These are phyloP conservation scores for Lasioglossum vierecki DNA, from an alignment of 2,888 invertebrate species.

Conservation along the genomic window DNA sequence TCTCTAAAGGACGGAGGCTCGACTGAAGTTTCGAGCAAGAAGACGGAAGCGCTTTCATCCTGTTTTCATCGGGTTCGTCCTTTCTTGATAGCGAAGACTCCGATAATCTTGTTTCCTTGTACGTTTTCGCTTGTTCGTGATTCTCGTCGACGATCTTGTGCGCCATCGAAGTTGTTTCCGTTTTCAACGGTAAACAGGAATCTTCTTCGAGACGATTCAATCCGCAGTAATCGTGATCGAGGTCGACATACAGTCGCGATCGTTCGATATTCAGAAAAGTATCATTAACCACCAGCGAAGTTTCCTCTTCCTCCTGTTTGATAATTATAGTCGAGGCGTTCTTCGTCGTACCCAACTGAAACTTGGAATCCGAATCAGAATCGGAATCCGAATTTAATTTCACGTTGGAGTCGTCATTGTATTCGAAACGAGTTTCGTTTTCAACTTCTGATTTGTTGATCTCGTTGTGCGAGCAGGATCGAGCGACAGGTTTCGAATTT, in stretches of 20 bases:
- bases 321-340: neutral
- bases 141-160: neutral
- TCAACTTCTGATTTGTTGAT: neutral
- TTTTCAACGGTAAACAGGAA: slow-evolving; percentile 11
- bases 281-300: neutral
- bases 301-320: slow-evolving; percentile 19
- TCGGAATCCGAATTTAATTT: slow-evolving; percentile 13
- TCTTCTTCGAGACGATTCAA: slow-evolving; percentile 20
- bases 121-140: neutral
- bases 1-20: slow-evolving; percentile 74
- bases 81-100: neutral
- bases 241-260: slow-evolving; percentile 29
- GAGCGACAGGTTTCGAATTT: slow-evolving; percentile 4
- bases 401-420: neutral
- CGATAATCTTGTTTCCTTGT: neutral
- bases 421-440: neutral
- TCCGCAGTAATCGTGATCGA: slow-evolving; percentile 61
- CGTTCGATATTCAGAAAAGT: neutral
- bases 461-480: neutral
- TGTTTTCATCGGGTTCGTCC: neutral
- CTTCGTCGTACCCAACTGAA: neutral
- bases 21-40: slow-evolving; percentile 52
- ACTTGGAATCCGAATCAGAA: neutral
- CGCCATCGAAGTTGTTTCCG: neutral
- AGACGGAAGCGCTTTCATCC: slow-evolving; percentile 24